These are phyloP conservation scores for Drosophila austrosaltans DNA, from an alignment of 2,888 invertebrate species.

Conservation along the genomic window DNA sequence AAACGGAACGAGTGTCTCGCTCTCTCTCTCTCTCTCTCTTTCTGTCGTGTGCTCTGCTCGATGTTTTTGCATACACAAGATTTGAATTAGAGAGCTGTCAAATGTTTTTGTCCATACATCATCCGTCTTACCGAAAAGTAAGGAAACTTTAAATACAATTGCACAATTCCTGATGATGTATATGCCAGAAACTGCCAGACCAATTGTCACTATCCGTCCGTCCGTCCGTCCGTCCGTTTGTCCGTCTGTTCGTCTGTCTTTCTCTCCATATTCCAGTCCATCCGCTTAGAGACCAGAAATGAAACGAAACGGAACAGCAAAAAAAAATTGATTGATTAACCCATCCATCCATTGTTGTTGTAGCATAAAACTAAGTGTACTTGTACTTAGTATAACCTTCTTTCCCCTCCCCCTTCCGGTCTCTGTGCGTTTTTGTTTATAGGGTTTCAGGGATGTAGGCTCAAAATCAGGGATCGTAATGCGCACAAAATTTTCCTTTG, in stretches of 20 bases:
- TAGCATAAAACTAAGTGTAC: constrained; percentile 37
- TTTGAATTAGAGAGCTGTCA: constrained; percentile 79
- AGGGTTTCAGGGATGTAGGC: too few species aligned
- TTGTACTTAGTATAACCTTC: neutral
- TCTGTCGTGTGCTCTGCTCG: neutral
- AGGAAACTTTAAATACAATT: constrained; percentile 14
- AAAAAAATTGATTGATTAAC: constrained; percentile 72
- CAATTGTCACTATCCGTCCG: constrained; percentile 1
- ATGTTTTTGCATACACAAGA: constrained; percentile 60
- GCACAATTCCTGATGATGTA: constrained; percentile 13
- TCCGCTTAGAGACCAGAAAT: constrained; percentile 1
- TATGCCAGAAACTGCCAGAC: constrained; percentile 12
- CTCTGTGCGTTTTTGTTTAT: too few species aligned
- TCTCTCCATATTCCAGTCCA: neutral
- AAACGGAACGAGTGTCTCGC: neutral
- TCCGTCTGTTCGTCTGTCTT: too few species aligned
- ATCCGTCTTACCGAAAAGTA: constrained; percentile 14
- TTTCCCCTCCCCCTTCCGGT: neutral
- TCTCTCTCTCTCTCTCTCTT: neutral
- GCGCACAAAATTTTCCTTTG: too few species aligned
- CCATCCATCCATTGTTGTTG: constrained; percentile 45
- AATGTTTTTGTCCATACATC: constrained; percentile 71
- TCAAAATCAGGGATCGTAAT: too few species aligned
- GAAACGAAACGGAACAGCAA: neutral
- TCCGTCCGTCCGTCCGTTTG: too few species aligned